Evolutionary conservation across 2,888 invertebrate species (phyloP), one percentile per base, ranked within the genome.

Genomic region (Noctua janthina): DNA sequence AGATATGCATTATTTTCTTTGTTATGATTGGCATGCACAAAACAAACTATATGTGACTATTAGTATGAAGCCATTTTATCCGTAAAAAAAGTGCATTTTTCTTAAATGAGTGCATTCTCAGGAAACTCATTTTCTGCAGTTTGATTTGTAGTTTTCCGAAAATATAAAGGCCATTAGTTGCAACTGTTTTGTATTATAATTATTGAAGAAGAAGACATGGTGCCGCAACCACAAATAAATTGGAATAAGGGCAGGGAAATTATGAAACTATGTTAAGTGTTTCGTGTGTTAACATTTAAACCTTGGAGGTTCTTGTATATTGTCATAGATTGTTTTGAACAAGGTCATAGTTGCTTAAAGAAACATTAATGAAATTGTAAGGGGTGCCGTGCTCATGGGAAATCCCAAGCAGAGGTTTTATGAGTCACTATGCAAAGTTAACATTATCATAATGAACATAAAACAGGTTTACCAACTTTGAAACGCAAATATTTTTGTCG

Each of bases 401-500:
- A 83, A 51, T 54, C 81, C 83, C 85, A 64, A 64, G 35, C 20
- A 43, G 56, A 39, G 66, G n/a, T 72, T 8, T 43, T 15, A 85
- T 81, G 83, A 83, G 49, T 83, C 76, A 83, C 49, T 35, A 62
- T 74, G 66, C 71, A 59, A 74, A 70, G 23, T 43, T 3, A 15
- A 29, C 43, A 62, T 39, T 70, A 20, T 35, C 51, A 64, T 39
- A n/a, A 29, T 43, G 39, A 39, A 68, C 54, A 43, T 49, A 20
- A 68, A 70, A 68, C 17, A 35, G 20, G 78, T 74, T 78, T 73
- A 13, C 1, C 69, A 70, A 49, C 69, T 83, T 62, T 43, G 17
- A 39, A n/a, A 56, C 6, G 20, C 29, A 70, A 51, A 78, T 66
- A 49, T 56, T 59, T 82, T 23, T 43, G 23, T 56, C 39, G 15